phyloP scores from a whole-genome alignment of 2,113 vertebrate species.

The Ceyx margarethae region DNA sequence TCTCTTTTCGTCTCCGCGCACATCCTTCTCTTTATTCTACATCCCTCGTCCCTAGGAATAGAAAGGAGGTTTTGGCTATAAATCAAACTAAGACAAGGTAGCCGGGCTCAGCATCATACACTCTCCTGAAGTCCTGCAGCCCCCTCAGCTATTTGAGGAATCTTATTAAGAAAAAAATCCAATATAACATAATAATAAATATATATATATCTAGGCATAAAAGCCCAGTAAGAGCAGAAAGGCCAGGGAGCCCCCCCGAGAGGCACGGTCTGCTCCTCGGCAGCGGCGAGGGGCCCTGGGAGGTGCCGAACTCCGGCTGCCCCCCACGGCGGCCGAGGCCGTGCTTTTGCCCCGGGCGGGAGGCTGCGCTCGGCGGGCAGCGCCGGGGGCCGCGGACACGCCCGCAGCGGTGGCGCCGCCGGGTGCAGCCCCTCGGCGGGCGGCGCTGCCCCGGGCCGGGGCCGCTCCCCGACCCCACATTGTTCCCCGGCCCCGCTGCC shows the following conservation, averaged over 20 bases:
- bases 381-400: no score
- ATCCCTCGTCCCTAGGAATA: not conserved
- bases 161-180: not conserved
- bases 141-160: conserved; percentile 26
- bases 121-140: conserved; percentile 33
- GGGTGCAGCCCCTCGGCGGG: no score
- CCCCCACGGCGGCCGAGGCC: not conserved
- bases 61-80: conserved; percentile 22
- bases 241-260: not conserved
- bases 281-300: conserved; percentile 19
- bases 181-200: no score
- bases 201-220: no score
- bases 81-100: conserved; percentile 27
- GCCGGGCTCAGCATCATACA: conserved; percentile 54
- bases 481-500: no score
- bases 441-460: no score
- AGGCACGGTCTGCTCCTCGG: not conserved
- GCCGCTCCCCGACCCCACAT: no score
- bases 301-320: not conserved
- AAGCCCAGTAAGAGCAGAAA: not conserved
- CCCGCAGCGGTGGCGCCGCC: no score
- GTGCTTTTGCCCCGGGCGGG: no score
- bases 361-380: no score
- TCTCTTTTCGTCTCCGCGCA: conserved; percentile 15
- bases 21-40: conserved; percentile 64